These are phyloP conservation scores for Apis cerana DNA, from an alignment of 1,140 invertebrate species.

Conservation along the genomic window DNA sequence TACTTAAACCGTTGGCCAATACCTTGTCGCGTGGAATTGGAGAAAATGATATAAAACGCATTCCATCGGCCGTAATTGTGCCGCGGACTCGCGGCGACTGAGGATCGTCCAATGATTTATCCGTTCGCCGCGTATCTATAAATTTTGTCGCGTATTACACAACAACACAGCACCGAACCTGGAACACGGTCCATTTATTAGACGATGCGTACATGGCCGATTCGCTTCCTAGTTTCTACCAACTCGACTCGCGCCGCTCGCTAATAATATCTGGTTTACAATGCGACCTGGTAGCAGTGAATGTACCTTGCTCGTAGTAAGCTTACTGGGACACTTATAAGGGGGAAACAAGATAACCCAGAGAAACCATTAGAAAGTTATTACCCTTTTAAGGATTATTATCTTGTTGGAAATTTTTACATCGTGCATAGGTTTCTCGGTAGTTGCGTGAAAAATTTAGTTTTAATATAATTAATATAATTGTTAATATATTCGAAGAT, in stretches of 20 bases:
- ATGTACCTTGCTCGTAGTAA: background rate
- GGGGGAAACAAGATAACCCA: no score
- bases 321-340: no score
- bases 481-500: no score
- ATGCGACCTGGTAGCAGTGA: background rate
- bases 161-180: background rate
- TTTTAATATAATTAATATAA: no score
- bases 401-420: no score
- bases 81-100: background rate
- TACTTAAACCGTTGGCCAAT: constrained; percentile 33
- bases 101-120: constrained; percentile 44
- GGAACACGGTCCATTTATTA: constrained; percentile 30
- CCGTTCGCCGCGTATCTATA: constrained; percentile 15
- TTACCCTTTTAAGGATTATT: no score
- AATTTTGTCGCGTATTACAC: constrained; percentile 26
- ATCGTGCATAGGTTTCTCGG: no score
- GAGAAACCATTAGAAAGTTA: no score
- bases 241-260: background rate
- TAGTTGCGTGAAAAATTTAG: no score
- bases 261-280: background rate
- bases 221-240: constrained; percentile 37
- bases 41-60: constrained; percentile 50
- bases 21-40: constrained; percentile 42
- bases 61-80: constrained; percentile 36
- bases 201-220: constrained; percentile 8